phyloP scores from a whole-genome alignment of 2,888 invertebrate species.

The Xylocampa areola region DNA sequence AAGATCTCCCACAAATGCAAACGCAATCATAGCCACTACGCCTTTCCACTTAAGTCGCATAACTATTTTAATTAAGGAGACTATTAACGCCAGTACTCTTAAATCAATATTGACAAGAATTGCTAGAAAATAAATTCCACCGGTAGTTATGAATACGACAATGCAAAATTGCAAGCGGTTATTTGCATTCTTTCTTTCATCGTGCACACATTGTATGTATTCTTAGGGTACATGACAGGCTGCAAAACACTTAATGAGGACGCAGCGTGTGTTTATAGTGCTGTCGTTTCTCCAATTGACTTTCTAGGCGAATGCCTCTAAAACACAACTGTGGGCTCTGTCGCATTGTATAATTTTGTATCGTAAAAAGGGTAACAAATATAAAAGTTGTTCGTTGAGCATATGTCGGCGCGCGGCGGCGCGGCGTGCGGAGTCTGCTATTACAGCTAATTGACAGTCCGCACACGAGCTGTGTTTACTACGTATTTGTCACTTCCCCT shows the following conservation, averaged over 20 bases:
- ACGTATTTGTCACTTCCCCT: slow-evolving; percentile 85
- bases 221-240: slow-evolving; percentile 16
- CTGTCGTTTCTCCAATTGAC: slow-evolving; percentile 28
- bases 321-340: slow-evolving; percentile 34
- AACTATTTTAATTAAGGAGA: slow-evolving; percentile 58
- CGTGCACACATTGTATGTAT: slow-evolving; percentile 34
- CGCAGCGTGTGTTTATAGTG: slow-evolving; percentile 29
- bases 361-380: slow-evolving; percentile 82
- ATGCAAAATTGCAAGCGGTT: slow-evolving; percentile 16
- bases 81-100: slow-evolving; percentile 53
- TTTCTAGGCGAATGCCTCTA: slow-evolving; percentile 46
- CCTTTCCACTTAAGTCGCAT: slow-evolving; percentile 41
- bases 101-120: slow-evolving; percentile 55
- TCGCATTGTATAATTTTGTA: slow-evolving; percentile 75
- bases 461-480: slow-evolving; percentile 79
- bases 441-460: slow-evolving; percentile 85
- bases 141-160: slow-evolving; percentile 32
- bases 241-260: slow-evolving; percentile 35
- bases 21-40: slow-evolving; percentile 15
- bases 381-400: slow-evolving; percentile 78
- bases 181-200: slow-evolving; percentile 42
- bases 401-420: slow-evolving; percentile 71
- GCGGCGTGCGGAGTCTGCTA: slow-evolving; percentile 72
- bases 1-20: slow-evolving; percentile 40
- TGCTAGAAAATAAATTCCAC: slow-evolving; percentile 44